phyloP scores from a whole-genome alignment of 2,797 vertebrate species.

The Leptodactylus fallax region DNA sequence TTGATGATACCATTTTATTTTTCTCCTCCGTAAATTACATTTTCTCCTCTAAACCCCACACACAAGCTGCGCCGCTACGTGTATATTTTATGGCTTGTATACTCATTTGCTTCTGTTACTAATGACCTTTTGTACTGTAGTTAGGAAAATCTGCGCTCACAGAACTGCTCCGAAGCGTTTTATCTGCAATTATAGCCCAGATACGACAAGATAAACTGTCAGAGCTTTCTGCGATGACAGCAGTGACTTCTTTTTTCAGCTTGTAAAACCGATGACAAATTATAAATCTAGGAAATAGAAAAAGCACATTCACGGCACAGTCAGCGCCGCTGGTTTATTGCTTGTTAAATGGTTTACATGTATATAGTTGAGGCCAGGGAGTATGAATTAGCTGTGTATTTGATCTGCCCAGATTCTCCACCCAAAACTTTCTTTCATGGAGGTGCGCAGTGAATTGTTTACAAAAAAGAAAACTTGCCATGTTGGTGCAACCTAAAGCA shows the following conservation, averaged over 20 bases:
- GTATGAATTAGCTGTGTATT: neutral
- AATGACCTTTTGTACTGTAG: conserved; percentile 26
- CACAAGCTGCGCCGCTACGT: neutral
- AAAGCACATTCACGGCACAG: neutral
- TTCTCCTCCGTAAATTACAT: neutral
- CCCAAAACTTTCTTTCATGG: neutral
- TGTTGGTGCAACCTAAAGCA: neutral
- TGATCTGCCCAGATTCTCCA: conserved; percentile 31
- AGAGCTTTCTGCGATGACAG: neutral
- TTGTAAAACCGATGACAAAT: neutral
- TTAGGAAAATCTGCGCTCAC: neutral
- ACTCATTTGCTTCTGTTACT: conserved; percentile 9
- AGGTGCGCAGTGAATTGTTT: neutral
- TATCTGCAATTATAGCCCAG: conserved; percentile 3
- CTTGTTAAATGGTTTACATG: conserved; percentile 25
- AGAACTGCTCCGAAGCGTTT: neutral
- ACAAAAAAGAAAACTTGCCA: neutral
- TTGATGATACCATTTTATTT: neutral
- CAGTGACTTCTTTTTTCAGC: neutral
- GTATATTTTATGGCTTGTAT: conserved; percentile 1
- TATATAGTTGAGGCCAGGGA: neutral
- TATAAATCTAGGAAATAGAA: neutral
- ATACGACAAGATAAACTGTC: neutral
- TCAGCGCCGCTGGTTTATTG: neutral
- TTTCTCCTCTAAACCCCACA: neutral